Evolutionary conservation across 2,888 invertebrate genomes (phyloP).

Genomic region (Drosophila atripex): DNA sequence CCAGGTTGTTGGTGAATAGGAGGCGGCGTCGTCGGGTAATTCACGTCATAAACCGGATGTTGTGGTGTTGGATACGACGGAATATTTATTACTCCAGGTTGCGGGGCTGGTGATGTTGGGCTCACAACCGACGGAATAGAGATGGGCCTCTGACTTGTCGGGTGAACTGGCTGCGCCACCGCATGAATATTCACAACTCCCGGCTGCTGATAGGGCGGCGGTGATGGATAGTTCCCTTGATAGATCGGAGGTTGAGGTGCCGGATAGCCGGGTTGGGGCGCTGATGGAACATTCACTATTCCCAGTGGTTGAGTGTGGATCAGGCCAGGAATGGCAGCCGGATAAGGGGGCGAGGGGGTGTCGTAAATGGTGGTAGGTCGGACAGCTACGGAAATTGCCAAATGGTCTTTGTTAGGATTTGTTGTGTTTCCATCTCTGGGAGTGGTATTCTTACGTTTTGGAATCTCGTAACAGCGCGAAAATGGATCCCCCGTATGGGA

Average conservation of each 20-base stretch:
- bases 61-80: conserved; percentile 73
- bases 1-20: conserved; percentile 28
- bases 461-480: conserved; percentile 84
- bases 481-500: conserved; percentile 89
- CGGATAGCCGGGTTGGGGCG: conserved; percentile 31
- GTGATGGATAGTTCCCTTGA: conserved; percentile 20
- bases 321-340: conserved; percentile 83
- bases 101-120: conserved; percentile 11
- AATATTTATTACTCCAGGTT: conserved; percentile 27
- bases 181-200: conserved; percentile 56
- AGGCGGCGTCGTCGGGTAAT: conserved; percentile 22
- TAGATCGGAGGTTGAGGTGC: conserved; percentile 31
- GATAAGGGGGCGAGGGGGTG: conserved; percentile 87
- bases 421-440: not conserved
- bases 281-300: conserved; percentile 24
- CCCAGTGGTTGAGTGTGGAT: conserved; percentile 84
- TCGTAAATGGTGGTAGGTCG: conserved; percentile 88
- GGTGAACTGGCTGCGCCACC: conserved; percentile 33
- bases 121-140: conserved; percentile 50
- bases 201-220: conserved; percentile 23
- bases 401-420: conserved; percentile 26
- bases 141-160: conserved; percentile 27
- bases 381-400: conserved; percentile 20
- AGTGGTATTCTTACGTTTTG: conserved; percentile 71
- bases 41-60: conserved; percentile 51